Conservation (phyloP, 2,888 invertebrate genomes). For the Trissoscelio sp. region DNA sequence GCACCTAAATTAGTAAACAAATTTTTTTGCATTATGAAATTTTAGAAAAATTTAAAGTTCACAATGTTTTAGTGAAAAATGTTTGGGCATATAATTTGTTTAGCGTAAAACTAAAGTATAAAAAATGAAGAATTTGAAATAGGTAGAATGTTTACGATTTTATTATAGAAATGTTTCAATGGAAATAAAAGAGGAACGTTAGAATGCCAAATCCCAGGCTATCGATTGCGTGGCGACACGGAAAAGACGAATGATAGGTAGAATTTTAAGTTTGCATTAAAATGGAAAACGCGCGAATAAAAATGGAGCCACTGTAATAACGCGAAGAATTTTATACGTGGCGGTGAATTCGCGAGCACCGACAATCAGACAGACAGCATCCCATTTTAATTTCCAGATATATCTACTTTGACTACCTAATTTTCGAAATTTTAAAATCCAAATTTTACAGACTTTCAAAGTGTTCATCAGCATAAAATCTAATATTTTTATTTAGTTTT, state of each 20-base stretch:
- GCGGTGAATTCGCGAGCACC: constrained; percentile 34
- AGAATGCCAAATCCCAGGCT: constrained; percentile 71
- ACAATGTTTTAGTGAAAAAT: too few species aligned
- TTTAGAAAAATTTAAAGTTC: too few species aligned
- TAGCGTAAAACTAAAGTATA: too few species aligned
- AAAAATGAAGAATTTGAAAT: background rate
- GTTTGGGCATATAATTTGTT: too few species aligned
- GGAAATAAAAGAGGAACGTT: constrained; percentile 32
- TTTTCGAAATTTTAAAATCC: constrained; percentile 17
- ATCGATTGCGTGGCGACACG: constrained; percentile 54
- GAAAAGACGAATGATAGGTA: constrained; percentile 74
- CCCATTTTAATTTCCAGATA: constrained; percentile 34
- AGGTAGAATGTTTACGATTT: constrained; percentile 3
- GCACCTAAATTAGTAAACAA: too few species aligned
- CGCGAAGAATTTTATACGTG: constrained; percentile 35
- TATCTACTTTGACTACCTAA: constrained; percentile 21
- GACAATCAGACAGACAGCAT: background rate
- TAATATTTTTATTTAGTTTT: too few species aligned
- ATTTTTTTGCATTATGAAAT: too few species aligned
- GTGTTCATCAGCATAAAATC: too few species aligned
- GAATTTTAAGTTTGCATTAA: constrained; percentile 71
- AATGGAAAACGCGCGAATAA: constrained; percentile 58
- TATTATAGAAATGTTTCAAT: constrained; percentile 27
- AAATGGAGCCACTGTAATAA: constrained; percentile 48
- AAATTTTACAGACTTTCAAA: too few species aligned